Conservation (phyloP, 1,140 invertebrate genomes). For the Zaprionus tsacasi region DNA sequence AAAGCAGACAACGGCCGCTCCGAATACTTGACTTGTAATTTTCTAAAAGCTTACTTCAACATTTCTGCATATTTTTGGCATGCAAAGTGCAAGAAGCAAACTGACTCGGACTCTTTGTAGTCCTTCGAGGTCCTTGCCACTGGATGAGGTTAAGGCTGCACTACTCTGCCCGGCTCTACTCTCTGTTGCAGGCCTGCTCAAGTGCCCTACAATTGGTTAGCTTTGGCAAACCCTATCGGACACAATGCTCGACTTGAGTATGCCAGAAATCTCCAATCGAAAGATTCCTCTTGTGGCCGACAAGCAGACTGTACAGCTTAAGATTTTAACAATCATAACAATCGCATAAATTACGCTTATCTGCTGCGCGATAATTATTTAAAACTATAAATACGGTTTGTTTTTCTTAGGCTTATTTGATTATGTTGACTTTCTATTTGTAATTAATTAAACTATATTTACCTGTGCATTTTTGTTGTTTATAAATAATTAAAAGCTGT, state of each 20-base stretch:
- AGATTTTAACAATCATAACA: neutral
- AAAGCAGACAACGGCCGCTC: conserved; percentile 23
- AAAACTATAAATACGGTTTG: neutral
- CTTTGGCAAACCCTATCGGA: neutral
- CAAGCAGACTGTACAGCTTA: neutral
- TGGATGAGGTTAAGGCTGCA: conserved; percentile 1
- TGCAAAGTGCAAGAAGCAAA: conserved; percentile 59
- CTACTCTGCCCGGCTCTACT: neutral
- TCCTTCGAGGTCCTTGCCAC: conserved; percentile 1
- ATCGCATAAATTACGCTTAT: neutral
- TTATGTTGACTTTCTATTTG: neutral
- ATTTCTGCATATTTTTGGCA: conserved; percentile 75
- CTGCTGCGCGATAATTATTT: neutral
- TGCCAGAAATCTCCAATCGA: neutral
- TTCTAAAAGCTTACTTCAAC: conserved; percentile 69
- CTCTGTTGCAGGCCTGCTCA: conserved; percentile 13
- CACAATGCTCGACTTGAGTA: conserved; percentile 15
- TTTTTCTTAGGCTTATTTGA: neutral
- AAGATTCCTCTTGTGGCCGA: neutral
- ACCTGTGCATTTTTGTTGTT: neutral
- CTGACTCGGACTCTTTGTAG: conserved; percentile 18
- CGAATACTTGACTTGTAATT: conserved; percentile 69
- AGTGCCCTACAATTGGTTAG: conserved; percentile 26
- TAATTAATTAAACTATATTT: no score
- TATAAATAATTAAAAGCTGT: no score